These are phyloP conservation scores for Catharus fuscescens DNA, from an alignment of 2,113 vertebrate genomes.

Conservation along the genomic window DNA sequence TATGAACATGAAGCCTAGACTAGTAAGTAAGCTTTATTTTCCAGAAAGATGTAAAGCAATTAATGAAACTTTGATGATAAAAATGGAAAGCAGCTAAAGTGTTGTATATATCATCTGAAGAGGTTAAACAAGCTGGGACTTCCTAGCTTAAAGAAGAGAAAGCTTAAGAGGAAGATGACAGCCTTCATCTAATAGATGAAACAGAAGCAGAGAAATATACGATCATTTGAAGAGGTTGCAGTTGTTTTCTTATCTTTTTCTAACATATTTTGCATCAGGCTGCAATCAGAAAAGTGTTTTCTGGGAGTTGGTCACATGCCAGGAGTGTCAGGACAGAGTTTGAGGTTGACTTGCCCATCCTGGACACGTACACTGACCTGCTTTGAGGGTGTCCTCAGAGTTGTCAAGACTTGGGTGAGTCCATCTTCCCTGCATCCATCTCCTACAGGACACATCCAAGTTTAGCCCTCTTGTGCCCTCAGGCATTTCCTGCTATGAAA, in stretches of 20 bases:
- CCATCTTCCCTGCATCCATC: background rate
- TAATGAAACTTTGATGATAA: background rate
- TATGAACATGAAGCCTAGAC: background rate
- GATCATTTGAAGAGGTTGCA: background rate
- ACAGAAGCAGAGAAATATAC: background rate
- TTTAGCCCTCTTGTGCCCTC: background rate
- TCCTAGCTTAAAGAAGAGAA: background rate
- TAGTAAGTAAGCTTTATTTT: background rate
- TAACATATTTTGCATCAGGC: background rate
- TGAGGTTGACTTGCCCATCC: background rate
- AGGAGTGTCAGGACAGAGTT: background rate
- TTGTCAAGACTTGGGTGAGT: background rate
- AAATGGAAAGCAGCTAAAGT: background rate
- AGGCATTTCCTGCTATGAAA: background rate
- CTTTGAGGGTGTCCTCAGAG: background rate
- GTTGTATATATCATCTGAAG: background rate
- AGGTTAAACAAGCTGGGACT: background rate
- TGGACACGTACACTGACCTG: fast-evolving
- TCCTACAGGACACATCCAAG: background rate
- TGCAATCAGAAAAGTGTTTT: background rate
- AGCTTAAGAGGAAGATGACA: background rate
- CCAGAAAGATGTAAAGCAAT: background rate
- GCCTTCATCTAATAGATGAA: background rate
- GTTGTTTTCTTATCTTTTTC: background rate
- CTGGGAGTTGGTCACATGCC: background rate